Evolutionary conservation across 2,888 invertebrate genomes (phyloP).

Genomic region (Polydrusus tereticollis): DNA sequence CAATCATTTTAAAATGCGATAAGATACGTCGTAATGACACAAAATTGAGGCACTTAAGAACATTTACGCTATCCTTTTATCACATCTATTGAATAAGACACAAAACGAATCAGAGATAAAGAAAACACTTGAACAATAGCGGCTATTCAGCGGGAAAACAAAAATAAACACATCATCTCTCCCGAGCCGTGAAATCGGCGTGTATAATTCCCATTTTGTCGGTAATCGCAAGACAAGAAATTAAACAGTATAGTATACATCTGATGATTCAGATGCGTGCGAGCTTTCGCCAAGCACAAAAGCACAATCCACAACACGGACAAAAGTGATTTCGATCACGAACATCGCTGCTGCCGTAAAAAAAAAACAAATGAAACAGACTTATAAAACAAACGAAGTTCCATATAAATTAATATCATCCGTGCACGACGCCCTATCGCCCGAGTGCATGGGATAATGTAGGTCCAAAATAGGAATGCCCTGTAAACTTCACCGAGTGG

Average conservation of each 20-base stretch:
- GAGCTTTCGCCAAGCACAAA: slow-evolving; percentile 30
- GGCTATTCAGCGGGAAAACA: slow-evolving; percentile 24
- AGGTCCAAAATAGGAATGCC: too few species aligned
- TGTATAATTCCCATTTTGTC: slow-evolving; percentile 42
- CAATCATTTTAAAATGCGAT: too few species aligned
- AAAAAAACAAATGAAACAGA: slow-evolving; percentile 13
- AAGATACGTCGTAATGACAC: too few species aligned
- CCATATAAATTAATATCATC: too few species aligned
- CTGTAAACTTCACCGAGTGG: too few species aligned
- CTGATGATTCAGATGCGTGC: too few species aligned
- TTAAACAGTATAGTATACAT: slow-evolving; percentile 29
- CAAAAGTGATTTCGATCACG: slow-evolving; percentile 44
- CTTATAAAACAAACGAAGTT: neutral
- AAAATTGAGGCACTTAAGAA: too few species aligned
- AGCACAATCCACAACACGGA: slow-evolving; percentile 24
- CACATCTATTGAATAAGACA: slow-evolving; percentile 1
- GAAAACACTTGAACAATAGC: slow-evolving; percentile 12
- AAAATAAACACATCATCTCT: slow-evolving; percentile 45
- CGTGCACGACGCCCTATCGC: too few species aligned
- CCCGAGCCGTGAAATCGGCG: slow-evolving; percentile 43
- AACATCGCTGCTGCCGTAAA: slow-evolving; percentile 25
- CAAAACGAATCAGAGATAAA: slow-evolving; percentile 1
- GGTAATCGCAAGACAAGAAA: slow-evolving; percentile 40
- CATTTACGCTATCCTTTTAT: neutral
- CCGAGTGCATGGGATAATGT: too few species aligned